Evolutionary conservation across 1,140 invertebrate genomes (phyloP), one percentile per base, ranked within the genome.

Genomic region (Heliconius congener): DNA sequence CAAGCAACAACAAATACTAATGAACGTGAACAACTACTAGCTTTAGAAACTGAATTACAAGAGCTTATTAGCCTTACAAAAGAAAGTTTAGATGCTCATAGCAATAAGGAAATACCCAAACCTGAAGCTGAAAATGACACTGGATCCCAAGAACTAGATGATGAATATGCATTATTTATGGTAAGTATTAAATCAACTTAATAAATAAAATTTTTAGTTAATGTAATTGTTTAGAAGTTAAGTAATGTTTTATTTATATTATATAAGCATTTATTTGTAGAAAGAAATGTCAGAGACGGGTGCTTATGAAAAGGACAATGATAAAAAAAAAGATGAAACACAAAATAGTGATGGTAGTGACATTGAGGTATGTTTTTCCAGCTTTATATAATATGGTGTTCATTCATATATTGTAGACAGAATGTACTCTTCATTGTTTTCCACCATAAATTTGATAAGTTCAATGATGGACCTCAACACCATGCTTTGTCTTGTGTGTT

Each of bases 111-210:
- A 39, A 79, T 74, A 57, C 60, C 60, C 9, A 52, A 76, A 80
- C 77, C 73, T 23, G 82, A 81, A 39, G 50, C 81, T 73, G 71
- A 82, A 60, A 80, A 83, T 81, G 73, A 52, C 30, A 57, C 27
- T 70, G 77, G 82, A 34, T 72, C 79, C 74, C 83, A 83, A 83
- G 86, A 86, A 73, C 88, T 96, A 75, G 96, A 96, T 81, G 95
- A 96, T 84, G 97, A 97, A 94, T 96, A 97, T 95, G 95, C 96
- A 50, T 91, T 96, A 71, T 97, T 97, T 87, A 96, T 96, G 95
- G 96, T 96, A 93, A 66, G 11, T 16, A 66, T 66, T 66, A 30
- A 66, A 27, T 30, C 11, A 6, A 23, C 8, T 66, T 66, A 30
- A 23, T 23, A 57, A 57, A 23, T 9, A n/a, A 2, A 57, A 23